Evolutionary conservation across 2,888 invertebrate genomes (phyloP).

Genomic region (Heteromyza rotundicornis): DNA sequence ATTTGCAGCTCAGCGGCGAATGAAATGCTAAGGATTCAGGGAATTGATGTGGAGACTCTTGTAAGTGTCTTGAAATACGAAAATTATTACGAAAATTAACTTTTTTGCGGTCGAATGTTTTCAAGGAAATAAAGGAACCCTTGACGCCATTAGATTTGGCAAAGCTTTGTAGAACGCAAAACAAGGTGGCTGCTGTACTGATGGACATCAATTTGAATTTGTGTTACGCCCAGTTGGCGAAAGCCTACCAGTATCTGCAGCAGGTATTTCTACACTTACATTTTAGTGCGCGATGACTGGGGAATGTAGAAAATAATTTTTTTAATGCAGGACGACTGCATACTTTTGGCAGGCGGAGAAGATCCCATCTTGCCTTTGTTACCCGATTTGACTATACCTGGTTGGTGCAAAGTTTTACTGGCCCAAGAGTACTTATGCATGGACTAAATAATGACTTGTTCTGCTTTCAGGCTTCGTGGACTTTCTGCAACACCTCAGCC

Average conservation of each 20-base stretch:
- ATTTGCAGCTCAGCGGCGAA: slow-evolving; percentile 56
- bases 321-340: neutral
- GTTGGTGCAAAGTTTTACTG: slow-evolving; percentile 31
- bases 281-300: no score
- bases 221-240: neutral
- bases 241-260: neutral
- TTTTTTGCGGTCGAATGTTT: neutral
- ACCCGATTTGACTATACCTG: slow-evolving; percentile 41
- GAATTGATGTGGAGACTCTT: slow-evolving; percentile 58
- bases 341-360: neutral
- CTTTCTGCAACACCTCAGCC: slow-evolving; percentile 32
- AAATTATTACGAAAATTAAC: neutral
- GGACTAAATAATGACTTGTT: neutral
- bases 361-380: neutral
- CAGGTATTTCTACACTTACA: no score
- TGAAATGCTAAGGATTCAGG: slow-evolving; percentile 56
- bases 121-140: neutral
- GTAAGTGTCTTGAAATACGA: slow-evolving; percentile 42
- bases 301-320: no score
- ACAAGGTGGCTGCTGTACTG: neutral
- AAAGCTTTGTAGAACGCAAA: neutral
- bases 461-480: slow-evolving; percentile 43
- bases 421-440: neutral
- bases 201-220: neutral
- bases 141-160: neutral